These are phyloP conservation scores for Megaceryle alcyon DNA, from an alignment of 2,797 vertebrate genomes.

Conservation along the genomic window DNA sequence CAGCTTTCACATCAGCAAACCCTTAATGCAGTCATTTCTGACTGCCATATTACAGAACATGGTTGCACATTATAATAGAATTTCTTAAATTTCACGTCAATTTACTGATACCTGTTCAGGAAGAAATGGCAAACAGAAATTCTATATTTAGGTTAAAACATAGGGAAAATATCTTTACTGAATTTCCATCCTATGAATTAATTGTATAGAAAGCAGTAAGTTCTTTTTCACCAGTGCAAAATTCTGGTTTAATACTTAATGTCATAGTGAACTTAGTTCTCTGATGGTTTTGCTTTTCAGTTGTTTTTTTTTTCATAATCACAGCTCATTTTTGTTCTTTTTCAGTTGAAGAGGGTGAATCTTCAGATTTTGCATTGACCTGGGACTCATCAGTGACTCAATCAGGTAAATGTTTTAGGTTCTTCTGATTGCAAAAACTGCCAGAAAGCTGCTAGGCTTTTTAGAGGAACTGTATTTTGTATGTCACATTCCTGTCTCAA, in stretches of 20 bases:
- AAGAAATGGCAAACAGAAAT: not conserved
- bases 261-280: not conserved
- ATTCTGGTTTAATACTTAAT: conserved; percentile 49
- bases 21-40: not conserved
- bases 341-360: conserved; percentile 94
- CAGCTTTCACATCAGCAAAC: not conserved
- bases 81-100: not conserved
- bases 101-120: not conserved
- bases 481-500: conserved; percentile 76
- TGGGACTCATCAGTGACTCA: conserved; percentile 91
- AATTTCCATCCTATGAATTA: not conserved
- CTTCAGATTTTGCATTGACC: conserved; percentile 90
- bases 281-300: not conserved
- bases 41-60: not conserved
- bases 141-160: not conserved
- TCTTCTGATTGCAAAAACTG: conserved; percentile 51
- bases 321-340: conserved; percentile 69
- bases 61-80: not conserved
- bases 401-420: conserved; percentile 84
- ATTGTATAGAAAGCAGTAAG: conserved; percentile 21
- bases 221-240: not conserved
- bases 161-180: not conserved
- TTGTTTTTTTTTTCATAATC: conserved; percentile 35
- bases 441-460: conserved; percentile 70
- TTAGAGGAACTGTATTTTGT: conserved; percentile 67